Conservation (phyloP, 2,888 invertebrate species). For the Zhuqinia jingwanae region DNA sequence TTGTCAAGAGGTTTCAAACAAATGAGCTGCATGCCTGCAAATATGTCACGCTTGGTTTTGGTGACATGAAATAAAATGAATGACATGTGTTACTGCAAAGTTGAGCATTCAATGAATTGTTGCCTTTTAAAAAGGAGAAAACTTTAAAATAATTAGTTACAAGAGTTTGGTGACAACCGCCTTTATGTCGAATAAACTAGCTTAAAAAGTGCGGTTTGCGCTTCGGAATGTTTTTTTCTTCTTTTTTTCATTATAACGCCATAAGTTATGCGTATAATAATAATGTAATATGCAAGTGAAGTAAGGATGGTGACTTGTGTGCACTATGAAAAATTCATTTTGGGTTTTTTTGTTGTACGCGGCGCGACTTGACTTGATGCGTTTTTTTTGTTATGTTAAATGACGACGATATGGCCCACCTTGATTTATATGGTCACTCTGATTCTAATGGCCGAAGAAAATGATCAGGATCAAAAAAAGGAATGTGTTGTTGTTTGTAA, state of each 20-base stretch:
- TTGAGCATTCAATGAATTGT: constrained; percentile 26
- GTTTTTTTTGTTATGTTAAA: constrained; percentile 43
- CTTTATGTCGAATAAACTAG: constrained; percentile 41
- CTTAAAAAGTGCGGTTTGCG: constrained; percentile 28
- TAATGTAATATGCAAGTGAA: background rate
- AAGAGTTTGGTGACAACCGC: constrained; percentile 65
- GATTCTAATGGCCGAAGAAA: constrained; percentile 66
- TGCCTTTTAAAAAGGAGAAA: constrained; percentile 58
- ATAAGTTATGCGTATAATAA: background rate
- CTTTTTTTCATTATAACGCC: background rate
- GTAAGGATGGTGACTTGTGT: constrained; percentile 10
- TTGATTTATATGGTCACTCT: constrained; percentile 73
- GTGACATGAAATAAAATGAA: constrained; percentile 36
- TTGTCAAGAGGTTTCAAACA: constrained; percentile 31
- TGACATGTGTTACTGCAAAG: constrained; percentile 47
- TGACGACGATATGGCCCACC: constrained; percentile 67
- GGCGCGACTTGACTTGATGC: constrained; percentile 41
- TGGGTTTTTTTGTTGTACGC: constrained; percentile 38
- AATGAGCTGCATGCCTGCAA: constrained; percentile 13
- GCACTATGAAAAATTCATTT: constrained; percentile 61
- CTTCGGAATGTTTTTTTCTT: constrained; percentile 24
- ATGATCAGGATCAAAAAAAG: constrained; percentile 71
- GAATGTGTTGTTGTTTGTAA: constrained; percentile 54
- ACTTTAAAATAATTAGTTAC: constrained; percentile 68
- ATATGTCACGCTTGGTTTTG: constrained; percentile 24